Conservation (phyloP, 2,797 vertebrate species). For the Acridotheres tristis region DNA sequence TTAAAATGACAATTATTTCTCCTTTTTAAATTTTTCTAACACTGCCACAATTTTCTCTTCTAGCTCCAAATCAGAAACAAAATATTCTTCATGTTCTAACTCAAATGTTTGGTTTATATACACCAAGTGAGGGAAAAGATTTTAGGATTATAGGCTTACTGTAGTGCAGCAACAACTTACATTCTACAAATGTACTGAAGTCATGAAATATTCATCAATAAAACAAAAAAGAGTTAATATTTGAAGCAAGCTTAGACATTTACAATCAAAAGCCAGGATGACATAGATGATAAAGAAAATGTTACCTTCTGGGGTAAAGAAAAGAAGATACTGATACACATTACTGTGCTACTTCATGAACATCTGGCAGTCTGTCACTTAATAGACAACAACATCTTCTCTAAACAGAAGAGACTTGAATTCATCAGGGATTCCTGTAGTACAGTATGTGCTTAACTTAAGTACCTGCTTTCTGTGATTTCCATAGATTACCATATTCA, state of each 20-base stretch:
- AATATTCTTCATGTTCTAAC: not conserved
- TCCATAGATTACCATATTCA: slow-evolving; percentile 91
- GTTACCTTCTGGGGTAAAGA: slow-evolving; percentile 65
- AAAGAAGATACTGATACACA: slow-evolving; percentile 71
- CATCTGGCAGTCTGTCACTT: slow-evolving; percentile 83
- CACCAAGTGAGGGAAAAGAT: not conserved
- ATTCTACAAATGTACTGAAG: slow-evolving; percentile 24
- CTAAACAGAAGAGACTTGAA: slow-evolving; percentile 80
- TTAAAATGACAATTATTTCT: slow-evolving; percentile 34
- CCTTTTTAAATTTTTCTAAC: not conserved
- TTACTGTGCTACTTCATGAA: slow-evolving; percentile 75
- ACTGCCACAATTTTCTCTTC: not conserved
- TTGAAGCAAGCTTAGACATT: slow-evolving; percentile 53
- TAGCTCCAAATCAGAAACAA: not conserved
- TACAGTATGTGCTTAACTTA: slow-evolving; percentile 85
- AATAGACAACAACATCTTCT: slow-evolving; percentile 80
- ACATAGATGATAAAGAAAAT: slow-evolving; percentile 59
- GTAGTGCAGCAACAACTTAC: not conserved
- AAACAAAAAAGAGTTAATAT: slow-evolving; percentile 68
- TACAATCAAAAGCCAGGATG: slow-evolving; percentile 63
- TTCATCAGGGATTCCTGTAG: slow-evolving; percentile 81
- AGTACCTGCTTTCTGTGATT: slow-evolving; percentile 85
- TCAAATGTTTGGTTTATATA: slow-evolving; percentile 5
- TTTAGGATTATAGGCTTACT: slow-evolving; percentile 26
- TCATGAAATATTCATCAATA: slow-evolving; percentile 71